phyloP scores from a whole-genome alignment of 2,888 invertebrate species.

The Selenia dentaria region DNA sequence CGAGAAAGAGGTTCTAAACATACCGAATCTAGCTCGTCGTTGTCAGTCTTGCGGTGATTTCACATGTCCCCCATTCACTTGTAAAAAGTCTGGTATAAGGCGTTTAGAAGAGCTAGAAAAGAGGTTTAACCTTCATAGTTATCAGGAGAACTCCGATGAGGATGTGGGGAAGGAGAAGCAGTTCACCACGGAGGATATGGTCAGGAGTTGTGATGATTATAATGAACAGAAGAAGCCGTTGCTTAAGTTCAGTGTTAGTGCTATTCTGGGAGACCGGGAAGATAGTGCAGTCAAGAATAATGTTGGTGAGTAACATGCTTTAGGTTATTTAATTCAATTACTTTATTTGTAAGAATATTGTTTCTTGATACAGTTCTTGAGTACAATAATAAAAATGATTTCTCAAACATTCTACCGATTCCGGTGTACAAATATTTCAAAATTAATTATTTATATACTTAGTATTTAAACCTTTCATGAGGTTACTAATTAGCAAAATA shows the following conservation, averaged over 20 bases:
- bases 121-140: constrained; percentile 64
- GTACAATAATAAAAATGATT: too few relatives aligned
- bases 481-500: too few relatives aligned
- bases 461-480: too few relatives aligned
- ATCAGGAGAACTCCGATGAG: constrained; percentile 72
- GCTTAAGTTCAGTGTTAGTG: constrained; percentile 96
- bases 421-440: too few relatives aligned
- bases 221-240: constrained; percentile 87
- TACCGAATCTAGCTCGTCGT: constrained; percentile 65
- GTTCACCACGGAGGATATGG: constrained; percentile 67
- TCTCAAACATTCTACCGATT: too few relatives aligned
- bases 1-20: constrained; percentile 71
- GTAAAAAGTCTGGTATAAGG: constrained; percentile 73
- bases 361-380: too few relatives aligned
- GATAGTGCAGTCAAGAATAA: constrained; percentile 57
- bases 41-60: constrained; percentile 83
- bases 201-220: constrained; percentile 69
- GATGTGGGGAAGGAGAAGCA: constrained; percentile 56
- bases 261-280: constrained; percentile 90
- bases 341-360: too few relatives aligned
- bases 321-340: too few relatives aligned
- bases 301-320: constrained; percentile 70
- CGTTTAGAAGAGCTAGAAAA: constrained; percentile 74
- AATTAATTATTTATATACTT: too few relatives aligned
- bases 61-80: constrained; percentile 81